Evolutionary conservation across 1,140 invertebrate species (phyloP).

Genomic region (Bombus turneri): DNA sequence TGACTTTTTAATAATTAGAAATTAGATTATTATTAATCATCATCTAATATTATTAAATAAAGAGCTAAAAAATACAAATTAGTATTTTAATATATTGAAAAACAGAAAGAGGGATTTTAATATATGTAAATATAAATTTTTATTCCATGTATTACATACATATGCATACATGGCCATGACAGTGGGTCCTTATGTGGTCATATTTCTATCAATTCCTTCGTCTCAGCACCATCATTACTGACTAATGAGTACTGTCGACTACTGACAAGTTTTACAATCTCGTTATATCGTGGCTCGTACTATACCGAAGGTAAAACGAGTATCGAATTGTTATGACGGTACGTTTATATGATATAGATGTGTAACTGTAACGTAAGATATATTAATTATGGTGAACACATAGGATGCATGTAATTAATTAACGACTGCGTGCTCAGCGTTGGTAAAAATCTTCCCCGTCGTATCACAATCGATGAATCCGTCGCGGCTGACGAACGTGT

Average conservation of each 20-base stretch:
- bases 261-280: background rate
- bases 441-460: background rate
- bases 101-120: no score
- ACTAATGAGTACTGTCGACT: background rate
- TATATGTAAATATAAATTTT: background rate
- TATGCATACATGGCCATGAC: no score
- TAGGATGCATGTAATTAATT: conserved; percentile 68
- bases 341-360: conserved; percentile 58
- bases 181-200: no score
- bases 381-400: conserved; percentile 51
- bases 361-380: conserved; percentile 63
- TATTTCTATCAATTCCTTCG: background rate
- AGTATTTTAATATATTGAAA: no score
- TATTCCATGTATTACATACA: background rate
- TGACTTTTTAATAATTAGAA: background rate
- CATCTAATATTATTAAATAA: background rate
- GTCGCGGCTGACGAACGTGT: background rate
- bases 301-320: conserved; percentile 48
- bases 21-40: background rate
- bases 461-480: background rate
- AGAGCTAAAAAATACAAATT: no score
- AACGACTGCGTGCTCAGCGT: background rate
- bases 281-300: conserved; percentile 14
- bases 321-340: conserved; percentile 62
- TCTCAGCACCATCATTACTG: no score